Evolutionary conservation across 2,113 vertebrate species (phyloP).

Genomic region (Equus przewalskii): DNA sequence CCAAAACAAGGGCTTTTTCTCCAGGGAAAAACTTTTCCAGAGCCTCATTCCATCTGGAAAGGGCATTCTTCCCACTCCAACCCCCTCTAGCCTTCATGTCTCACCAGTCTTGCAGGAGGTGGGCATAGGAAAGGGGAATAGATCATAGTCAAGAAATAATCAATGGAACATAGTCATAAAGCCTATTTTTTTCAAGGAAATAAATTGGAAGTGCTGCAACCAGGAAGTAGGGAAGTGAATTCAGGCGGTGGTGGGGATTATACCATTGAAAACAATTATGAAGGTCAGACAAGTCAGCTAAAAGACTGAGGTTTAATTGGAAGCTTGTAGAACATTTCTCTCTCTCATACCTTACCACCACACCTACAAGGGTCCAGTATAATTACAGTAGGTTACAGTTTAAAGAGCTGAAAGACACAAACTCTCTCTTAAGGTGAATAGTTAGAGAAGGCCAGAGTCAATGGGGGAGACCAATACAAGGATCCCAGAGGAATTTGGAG

Average conservation of each 20-base stretch:
- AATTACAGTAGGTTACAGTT: background rate
- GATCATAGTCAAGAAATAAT: background rate
- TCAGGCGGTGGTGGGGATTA: fast-evolving
- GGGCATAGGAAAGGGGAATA: no score
- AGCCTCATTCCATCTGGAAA: background rate
- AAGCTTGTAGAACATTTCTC: background rate
- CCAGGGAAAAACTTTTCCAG: background rate
- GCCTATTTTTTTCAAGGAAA: background rate
- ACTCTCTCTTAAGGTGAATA: background rate
- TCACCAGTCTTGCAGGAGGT: background rate
- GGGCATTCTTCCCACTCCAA: background rate
- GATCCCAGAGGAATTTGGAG: background rate
- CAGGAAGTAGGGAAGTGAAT: background rate
- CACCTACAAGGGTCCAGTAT: background rate
- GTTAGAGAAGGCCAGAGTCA: background rate
- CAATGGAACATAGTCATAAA: background rate
- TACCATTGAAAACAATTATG: background rate
- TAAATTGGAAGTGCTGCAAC: background rate
- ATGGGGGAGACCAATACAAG: background rate
- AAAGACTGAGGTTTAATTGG: background rate
- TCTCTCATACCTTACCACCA: background rate
- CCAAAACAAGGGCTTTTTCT: background rate
- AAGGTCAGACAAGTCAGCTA: background rate
- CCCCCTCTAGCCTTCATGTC: background rate
- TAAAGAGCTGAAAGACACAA: background rate